Evolutionary conservation across 2,797 vertebrate species (phyloP).

Genomic region (Columba guinea): DNA sequence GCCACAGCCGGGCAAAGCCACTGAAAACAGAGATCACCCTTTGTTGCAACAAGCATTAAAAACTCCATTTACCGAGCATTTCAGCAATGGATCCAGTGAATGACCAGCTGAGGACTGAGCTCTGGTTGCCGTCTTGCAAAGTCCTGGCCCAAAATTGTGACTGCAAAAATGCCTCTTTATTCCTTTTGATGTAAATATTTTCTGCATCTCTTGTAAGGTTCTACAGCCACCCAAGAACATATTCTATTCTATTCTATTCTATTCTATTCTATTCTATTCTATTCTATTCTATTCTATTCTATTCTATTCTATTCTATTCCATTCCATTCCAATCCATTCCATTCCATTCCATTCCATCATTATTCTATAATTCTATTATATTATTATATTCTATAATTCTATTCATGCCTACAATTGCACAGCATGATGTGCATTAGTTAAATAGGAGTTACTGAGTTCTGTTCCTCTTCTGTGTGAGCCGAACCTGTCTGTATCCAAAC

Average conservation of each 20-base stretch:
- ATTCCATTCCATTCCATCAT: too few species aligned
- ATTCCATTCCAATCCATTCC: too few species aligned
- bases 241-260: too few species aligned
- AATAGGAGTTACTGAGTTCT: not conserved
- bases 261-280: too few species aligned
- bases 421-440: not conserved
- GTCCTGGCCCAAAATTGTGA: rapidly evolving
- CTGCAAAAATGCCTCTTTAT: not conserved
- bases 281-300: too few species aligned
- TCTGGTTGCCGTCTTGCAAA: not conserved
- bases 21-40: not conserved
- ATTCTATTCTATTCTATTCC: too few species aligned
- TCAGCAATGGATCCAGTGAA: not conserved
- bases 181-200: not conserved
- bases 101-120: not conserved
- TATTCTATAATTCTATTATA: too few species aligned
- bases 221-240: not conserved
- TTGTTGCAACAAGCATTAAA: not conserved
- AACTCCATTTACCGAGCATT: not conserved
- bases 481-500: not conserved
- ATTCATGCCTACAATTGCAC: not conserved
- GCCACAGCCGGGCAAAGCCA: not conserved
- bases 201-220: not conserved
- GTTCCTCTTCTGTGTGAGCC: not conserved
- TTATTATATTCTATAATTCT: not conserved